Conservation (phyloP, 2,113 vertebrate genomes). For the Naja naja region DNA sequence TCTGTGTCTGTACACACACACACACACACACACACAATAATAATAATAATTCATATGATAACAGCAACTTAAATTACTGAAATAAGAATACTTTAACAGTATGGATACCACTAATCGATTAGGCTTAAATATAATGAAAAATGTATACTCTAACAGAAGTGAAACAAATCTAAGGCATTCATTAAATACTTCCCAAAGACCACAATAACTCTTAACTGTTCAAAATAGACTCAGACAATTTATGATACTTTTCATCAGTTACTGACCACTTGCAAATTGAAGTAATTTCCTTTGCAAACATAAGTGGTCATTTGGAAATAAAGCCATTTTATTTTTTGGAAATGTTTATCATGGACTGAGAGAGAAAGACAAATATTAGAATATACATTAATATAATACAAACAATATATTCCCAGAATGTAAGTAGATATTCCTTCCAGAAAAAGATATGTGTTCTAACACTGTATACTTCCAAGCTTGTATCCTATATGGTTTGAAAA, state of each 20-base stretch:
- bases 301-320: constrained; percentile 30
- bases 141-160: neutral
- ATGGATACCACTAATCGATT: neutral
- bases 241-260: constrained; percentile 17
- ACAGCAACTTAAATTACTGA: neutral
- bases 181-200: neutral
- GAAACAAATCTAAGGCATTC: neutral
- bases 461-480: constrained; percentile 38
- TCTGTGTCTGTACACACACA: too few relatives aligned
- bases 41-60: neutral
- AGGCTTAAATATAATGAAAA: neutral
- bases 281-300: constrained; percentile 16
- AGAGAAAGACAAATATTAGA: constrained; percentile 20
- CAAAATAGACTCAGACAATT: neutral
- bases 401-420: neutral
- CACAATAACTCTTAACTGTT: neutral
- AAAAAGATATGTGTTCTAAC: constrained; percentile 42
- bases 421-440: constrained; percentile 18
- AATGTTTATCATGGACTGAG: neutral
- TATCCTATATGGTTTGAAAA: constrained; percentile 13
- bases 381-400: constrained; percentile 47
- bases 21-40: too few relatives aligned
- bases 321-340: constrained; percentile 38
- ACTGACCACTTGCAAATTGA: neutral
- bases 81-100: constrained; percentile 5